Conservation (phyloP, 2,888 invertebrate genomes). For the Habrosyne pyritoides region DNA sequence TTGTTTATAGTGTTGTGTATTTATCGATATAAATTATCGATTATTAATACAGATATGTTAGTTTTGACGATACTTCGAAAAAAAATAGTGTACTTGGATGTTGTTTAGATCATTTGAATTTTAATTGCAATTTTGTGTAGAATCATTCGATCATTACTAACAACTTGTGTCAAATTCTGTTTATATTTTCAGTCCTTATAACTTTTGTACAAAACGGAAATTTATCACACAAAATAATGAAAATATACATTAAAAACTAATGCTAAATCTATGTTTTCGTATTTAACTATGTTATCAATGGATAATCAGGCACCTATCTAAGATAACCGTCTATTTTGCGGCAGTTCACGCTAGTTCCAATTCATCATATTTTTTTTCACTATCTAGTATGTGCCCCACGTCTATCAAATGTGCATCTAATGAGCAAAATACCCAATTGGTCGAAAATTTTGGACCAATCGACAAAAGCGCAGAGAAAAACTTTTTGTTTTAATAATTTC, state of each 20-base stretch:
- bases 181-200: not conserved
- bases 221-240: not conserved
- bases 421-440: constrained; percentile 62
- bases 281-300: not conserved
- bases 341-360: constrained; percentile 72
- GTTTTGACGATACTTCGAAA: too few relatives aligned
- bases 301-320: constrained; percentile 38
- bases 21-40: not conserved
- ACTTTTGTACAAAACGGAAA: not conserved
- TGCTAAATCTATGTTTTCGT: constrained; percentile 16
- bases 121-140: too few relatives aligned
- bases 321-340: constrained; percentile 48
- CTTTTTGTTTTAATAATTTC: constrained; percentile 11
- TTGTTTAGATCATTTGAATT: too few relatives aligned
- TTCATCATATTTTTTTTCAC: constrained; percentile 36
- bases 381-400: constrained; percentile 70
- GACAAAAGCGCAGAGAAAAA: constrained; percentile 53
- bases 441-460: constrained; percentile 66
- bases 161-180: not conserved
- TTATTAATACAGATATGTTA: not conserved
- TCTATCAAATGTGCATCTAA: constrained; percentile 71
- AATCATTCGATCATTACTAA: not conserved
- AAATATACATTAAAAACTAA: constrained; percentile 11
- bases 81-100: too few relatives aligned
- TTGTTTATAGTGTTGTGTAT: not conserved